Base-by-base conservation (phyloP, 2,888 invertebrate species). In the Bembecia ichneumoniformis region DNA sequence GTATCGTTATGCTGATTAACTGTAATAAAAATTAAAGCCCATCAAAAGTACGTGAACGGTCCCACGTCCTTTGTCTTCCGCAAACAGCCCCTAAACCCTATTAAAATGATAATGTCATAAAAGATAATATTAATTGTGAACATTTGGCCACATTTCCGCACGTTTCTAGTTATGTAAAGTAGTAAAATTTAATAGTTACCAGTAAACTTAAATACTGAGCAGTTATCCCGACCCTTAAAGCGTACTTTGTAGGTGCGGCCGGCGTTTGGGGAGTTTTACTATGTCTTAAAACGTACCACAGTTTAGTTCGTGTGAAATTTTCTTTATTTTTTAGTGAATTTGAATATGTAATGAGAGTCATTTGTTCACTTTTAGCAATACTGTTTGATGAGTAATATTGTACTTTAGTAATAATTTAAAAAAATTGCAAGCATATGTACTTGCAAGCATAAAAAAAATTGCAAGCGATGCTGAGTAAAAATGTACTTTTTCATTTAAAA, bases 41-140 rank as follows among this genome's bases (percentile, higher is more conserved):
- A 40, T 40, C 13, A 40, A 40, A 40, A n/a, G 28, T 28, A 28
- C 14, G 5, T 40, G n/a, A 40, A 40, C n/a, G 40, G 13, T 40
- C n/a, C n/a, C 40, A 40, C 14, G 13, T 40, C 40, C 40, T 28
- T 28, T 28, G 40, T 40, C 40, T 14, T 11, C 51, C 47, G 48
- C 46, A 47, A 47, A 20, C 47, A 47, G 3, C 56, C 60, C 51
- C 60, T 60, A 58, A 60, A 46, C 52, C 50, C 57, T 55, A 66
- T 73, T 68, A 62, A 62, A 67, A 64, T 59, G 63, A 65, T 69
- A 60, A 59, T 57, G 53, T 55, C 53, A 58, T 40, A 47, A 53
- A 62, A 67, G 68, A 72, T 72, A 70, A 70, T 60, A 56, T 54
- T 64, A 74, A 74, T 64, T 51, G 62, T 52, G n/a, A 47, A 54